Evolutionary conservation across 2,113 vertebrate genomes (phyloP), one percentile per base, ranked within the genome.

Genomic region (Neogobius melanostomus): DNA sequence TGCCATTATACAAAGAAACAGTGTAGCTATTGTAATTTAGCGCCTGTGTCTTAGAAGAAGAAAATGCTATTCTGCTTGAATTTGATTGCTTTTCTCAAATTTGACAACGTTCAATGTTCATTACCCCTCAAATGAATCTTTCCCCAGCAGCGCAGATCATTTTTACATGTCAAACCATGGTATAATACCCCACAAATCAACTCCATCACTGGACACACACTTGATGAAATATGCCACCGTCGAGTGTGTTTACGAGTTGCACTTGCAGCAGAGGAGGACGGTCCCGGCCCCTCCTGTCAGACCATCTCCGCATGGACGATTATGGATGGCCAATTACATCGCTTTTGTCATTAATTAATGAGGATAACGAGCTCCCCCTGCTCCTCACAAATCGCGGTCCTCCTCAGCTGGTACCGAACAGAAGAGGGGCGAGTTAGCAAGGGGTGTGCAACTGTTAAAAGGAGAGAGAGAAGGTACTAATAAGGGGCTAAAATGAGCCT

Each of bases 321-420:
- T 93, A 94, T 93, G 91, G 91, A 94, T 93, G 91, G 91, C 89
- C 90, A 93, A 92, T 91, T 93, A 92, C 87, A 94, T 92, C 57
- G 89, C 86, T 92, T 91, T 88, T 93, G 93, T 85, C 91, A 88
- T 82, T 89, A 91, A 93, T 87, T 85, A 82, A 90, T 84, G 76
- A 91, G 82, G 87, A 89, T 93, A 92, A 76, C 84, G 72, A 76
- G 84, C 85, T 88, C 80, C 63, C 72, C 78, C 87, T 87, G 89
- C 92, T 91, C 68, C 81, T 81, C 90, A 89, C 77, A 77, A 90
- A 88, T 83, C 83, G 69, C 54, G 66, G 69, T 77, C 83, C 89
- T 84, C 80, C 85, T 90, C 89, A 90, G 85, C 94, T 93, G 93
- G 84, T 92, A 74, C 78, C 66, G 42, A 42, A 6, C 77, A 76